These are phyloP conservation scores for Ganaspis sp. DNA, from an alignment of 1,140 invertebrate species.

Conservation along the genomic window DNA sequence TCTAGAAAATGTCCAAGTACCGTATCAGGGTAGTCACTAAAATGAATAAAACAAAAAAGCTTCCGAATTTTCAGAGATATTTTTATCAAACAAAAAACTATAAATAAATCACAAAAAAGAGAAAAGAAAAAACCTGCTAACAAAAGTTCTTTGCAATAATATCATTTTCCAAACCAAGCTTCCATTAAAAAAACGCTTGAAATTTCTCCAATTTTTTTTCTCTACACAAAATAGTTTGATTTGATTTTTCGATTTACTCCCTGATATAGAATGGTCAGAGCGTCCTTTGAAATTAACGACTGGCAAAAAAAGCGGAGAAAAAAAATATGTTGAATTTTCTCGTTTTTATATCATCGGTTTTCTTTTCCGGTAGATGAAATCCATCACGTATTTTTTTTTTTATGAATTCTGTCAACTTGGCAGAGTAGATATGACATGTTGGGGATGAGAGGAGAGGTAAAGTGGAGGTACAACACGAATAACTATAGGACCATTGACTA, in stretches of 20 bases:
- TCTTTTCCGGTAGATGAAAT: conserved; percentile 9
- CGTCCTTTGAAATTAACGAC: conserved; percentile 11
- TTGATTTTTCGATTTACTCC: not conserved
- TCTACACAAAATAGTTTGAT: conserved; percentile 3
- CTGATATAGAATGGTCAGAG: not conserved
- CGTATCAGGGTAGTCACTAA: too few species aligned
- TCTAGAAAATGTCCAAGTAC: too few species aligned
- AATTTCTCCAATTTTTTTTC: not conserved
- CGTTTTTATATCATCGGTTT: conserved; percentile 17
- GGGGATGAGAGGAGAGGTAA: not conserved
- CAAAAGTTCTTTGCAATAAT: conserved; percentile 25
- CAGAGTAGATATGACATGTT: conserved; percentile 46
- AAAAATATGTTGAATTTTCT: not conserved
- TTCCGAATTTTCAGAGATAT: too few species aligned
- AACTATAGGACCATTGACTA: conserved; percentile 22
- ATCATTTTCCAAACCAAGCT: too few species aligned
- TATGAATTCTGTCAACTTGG: conserved; percentile 42
- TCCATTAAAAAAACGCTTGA: too few species aligned
- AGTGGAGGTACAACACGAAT: conserved; percentile 21
- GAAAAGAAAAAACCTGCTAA: too few species aligned
- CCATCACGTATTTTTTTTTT: conserved; percentile 29
- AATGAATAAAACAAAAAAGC: too few species aligned
- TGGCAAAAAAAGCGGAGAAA: conserved; percentile 10
- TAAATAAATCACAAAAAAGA: too few species aligned
- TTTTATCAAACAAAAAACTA: too few species aligned